These are phyloP conservation scores for Stenoptilia bipunctidactyla DNA, from an alignment of 2,888 invertebrate genomes.

Conservation along the genomic window DNA sequence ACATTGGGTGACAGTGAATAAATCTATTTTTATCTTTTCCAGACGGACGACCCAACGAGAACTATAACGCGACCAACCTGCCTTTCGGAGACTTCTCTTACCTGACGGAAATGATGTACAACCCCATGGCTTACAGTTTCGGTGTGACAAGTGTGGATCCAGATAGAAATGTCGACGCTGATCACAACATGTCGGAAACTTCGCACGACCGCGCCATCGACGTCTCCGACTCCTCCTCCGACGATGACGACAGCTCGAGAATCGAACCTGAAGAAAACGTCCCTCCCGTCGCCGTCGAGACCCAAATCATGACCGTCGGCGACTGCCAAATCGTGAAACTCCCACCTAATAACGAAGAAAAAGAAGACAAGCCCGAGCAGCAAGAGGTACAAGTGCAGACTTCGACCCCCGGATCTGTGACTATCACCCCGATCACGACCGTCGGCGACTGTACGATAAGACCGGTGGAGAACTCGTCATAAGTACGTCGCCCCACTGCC, in stretches of 20 bases:
- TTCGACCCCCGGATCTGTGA: conserved; percentile 46
- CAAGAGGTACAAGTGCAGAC: conserved; percentile 29
- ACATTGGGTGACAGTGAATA: too few relatives aligned
- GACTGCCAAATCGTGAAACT: conserved; percentile 65
- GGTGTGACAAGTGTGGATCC: conserved; percentile 44
- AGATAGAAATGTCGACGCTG: conserved; percentile 40
- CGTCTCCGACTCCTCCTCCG: conserved; percentile 51
- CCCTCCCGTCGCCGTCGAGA: conserved; percentile 43
- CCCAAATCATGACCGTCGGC: conserved; percentile 63
- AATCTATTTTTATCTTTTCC: conserved; percentile 20
- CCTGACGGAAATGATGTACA: conserved; percentile 65
- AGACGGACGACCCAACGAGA: conserved; percentile 64
- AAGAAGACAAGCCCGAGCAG: conserved; percentile 35
- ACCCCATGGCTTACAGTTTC: conserved; percentile 49
- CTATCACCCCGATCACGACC: conserved; percentile 58
- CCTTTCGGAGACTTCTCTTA: conserved; percentile 69
- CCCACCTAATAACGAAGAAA: conserved; percentile 38
- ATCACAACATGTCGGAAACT: conserved; percentile 29
- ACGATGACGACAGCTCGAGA: conserved; percentile 43
- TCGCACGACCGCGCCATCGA: conserved; percentile 53
- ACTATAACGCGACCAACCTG: conserved; percentile 66
- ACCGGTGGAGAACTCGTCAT: conserved; percentile 52
- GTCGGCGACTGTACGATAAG: conserved; percentile 64
- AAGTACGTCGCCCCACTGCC: conserved; percentile 29
- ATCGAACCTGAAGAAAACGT: conserved; percentile 45